Base-by-base conservation (phyloP, 1,140 invertebrate genomes). In the Maniola jurtina region DNA sequence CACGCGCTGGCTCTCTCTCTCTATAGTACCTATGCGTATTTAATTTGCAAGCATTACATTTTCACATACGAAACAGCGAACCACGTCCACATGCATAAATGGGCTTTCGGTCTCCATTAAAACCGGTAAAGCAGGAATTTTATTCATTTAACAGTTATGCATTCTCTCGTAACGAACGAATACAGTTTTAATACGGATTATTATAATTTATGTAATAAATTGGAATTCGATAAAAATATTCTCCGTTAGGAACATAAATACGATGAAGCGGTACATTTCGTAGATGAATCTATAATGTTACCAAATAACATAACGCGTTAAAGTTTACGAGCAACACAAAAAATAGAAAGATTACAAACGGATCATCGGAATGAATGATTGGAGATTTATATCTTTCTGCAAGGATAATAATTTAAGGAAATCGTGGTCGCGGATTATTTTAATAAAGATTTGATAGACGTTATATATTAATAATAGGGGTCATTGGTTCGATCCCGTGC, bases 191-290 rank as follows among this genome's bases (percentile, higher is more conserved):
- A 34, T 34, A 14, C 25, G 52, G 52, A 55, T 34, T 34, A 55
- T 34, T 34, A 55, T 34, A 34, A 55, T 55, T 55, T 55, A 55
- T 55, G 52, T 55, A 55, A 55, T 55, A 55, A 55, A 34, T 55
- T 34, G 52, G 52, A 34, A 34, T 55, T 34, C 52, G 33, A 55
- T 55, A 34, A 35, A 55, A 55, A 55, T n/a, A 55, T n/a, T 7
- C 33, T 34, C 52, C 52, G 16, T 55, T 55, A 55, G 16, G 11
- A 55, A 55, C 34, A 34, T 55, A 55, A 34, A 55, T 0, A 8
- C 34, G 15, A 6, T 55, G n/a, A n/a, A 55, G 52, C 25, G 52
- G 52, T 34, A 55, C 13, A 45, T 45, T 45, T n/a, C 5, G 42
- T n/a, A 45, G 42, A 45, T 6, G 38, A 45, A 45, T 11, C 25